Base-by-base conservation (phyloP, 2,797 vertebrate genomes). In the Craterocephalus amniculus region DNA sequence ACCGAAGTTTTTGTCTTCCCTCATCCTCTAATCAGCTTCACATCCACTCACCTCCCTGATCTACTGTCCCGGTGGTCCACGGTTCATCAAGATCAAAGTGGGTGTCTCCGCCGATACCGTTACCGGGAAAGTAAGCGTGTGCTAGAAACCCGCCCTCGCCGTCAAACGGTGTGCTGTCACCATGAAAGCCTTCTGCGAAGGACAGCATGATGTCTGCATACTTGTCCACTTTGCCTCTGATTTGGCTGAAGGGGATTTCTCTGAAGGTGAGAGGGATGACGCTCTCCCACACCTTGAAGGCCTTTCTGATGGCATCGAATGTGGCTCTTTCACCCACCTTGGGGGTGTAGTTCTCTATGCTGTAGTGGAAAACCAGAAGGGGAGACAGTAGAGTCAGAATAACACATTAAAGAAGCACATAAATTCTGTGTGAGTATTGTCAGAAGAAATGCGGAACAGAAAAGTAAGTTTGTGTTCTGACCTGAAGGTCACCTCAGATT, bases 161-260 rank as follows among this genome's bases (percentile, higher is more conserved):
- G 0, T 98, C 97, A 0, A 98, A 98, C 0, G 97, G 97, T 0
- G 96, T 96, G 92, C 96, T 97, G 94, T 98, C 97, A 0, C 96
- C 97, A 0, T 98, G 97, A 89, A 96, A 98, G 0, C 97, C 96
- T 65, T 97, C 95, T 0, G 96, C 88, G 4, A 98, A 98, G 86
- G 94, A 95, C 51, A 98, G 93, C 96, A 98, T 97, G 93, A 98
- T 97, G 93, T 98, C 97, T 0, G 97, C 96, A 27, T 93, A 96
- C 69, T 95, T 95, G 45, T 95, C 93, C 0, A 93, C 91, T 62
- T 95, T 95, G 38, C 91, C 94, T 2, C 86, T 86, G 82, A 97
- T 95, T 2, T 94, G 92, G 76, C 89, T 86, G 81, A 94, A 98
- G 45, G 96, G 95, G 22, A 98, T 95, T 83, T 98, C 96, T 0